Evolutionary conservation across 1,140 invertebrate species (phyloP).

Genomic region (Rhopalosiphum maidis): DNA sequence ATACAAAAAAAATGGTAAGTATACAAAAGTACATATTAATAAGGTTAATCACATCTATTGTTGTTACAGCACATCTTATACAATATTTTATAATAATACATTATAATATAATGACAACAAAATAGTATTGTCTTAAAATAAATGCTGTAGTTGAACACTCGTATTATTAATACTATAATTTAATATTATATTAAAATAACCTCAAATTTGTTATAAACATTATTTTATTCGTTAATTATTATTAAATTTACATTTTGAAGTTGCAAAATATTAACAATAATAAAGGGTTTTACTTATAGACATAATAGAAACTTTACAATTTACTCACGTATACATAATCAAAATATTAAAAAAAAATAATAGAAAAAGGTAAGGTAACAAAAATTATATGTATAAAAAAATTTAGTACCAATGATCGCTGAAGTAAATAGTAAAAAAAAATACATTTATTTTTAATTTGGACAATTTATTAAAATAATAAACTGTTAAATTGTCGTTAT

Average conservation of each 20-base stretch:
- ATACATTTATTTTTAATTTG: background rate
- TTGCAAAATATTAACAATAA: constrained; percentile 48
- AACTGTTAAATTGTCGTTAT: background rate
- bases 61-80: constrained; percentile 15
- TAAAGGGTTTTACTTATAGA: constrained; percentile 38
- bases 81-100: constrained; percentile 26
- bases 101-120: constrained; percentile 15
- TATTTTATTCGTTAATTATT: constrained; percentile 25
- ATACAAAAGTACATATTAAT: constrained; percentile 57
- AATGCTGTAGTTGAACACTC: constrained; percentile 40
- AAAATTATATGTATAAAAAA: constrained; percentile 34
- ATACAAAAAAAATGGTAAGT: constrained; percentile 54
- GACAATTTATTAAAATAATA: background rate
- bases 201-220: constrained; percentile 18
- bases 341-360: constrained; percentile 39
- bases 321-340: constrained; percentile 44
- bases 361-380: constrained; percentile 45
- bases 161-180: constrained; percentile 9
- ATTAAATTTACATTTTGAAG: constrained; percentile 32
- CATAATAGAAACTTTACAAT: constrained; percentile 55
- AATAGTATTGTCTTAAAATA: constrained; percentile 24
- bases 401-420: constrained; percentile 27
- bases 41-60: constrained; percentile 52
- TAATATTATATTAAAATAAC: background rate
- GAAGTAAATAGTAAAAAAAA: background rate